phyloP scores from a whole-genome alignment of 1,140 invertebrate genomes.

The Acromyrmex echinatior region DNA sequence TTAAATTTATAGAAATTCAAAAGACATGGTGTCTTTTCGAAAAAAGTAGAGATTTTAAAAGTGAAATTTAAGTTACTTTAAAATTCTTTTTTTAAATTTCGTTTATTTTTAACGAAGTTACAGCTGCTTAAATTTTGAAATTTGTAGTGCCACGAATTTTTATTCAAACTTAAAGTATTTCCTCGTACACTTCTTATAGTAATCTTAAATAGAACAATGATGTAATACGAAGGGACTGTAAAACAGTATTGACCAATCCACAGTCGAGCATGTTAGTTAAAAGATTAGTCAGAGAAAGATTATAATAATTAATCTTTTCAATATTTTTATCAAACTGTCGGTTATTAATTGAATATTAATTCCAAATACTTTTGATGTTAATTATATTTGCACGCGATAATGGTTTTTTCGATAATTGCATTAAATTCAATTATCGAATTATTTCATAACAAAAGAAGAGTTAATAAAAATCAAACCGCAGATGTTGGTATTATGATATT shows the following conservation, averaged over 20 bases:
- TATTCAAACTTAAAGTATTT: background rate
- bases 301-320: background rate
- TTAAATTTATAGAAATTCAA: too few relatives aligned
- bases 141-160: too few relatives aligned
- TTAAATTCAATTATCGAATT: background rate
- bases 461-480: background rate
- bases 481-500: background rate
- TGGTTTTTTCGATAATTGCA: background rate
- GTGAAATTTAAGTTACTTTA: too few relatives aligned
- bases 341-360: conserved; percentile 28
- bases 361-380: background rate
- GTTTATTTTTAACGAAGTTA: too few relatives aligned
- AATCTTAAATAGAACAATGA: background rate
- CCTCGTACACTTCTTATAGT: background rate
- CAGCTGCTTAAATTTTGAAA: too few relatives aligned
- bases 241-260: background rate
- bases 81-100: too few relatives aligned
- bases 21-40: too few relatives aligned
- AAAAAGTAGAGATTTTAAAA: too few relatives aligned
- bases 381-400: background rate
- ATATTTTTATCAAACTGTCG: conserved; percentile 1
- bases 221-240: background rate
- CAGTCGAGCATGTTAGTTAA: background rate
- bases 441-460: background rate
- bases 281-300: background rate